These are phyloP conservation scores for Paracanthobrama guichenoti DNA, from an alignment of 2,113 vertebrate genomes.

Conservation along the genomic window DNA sequence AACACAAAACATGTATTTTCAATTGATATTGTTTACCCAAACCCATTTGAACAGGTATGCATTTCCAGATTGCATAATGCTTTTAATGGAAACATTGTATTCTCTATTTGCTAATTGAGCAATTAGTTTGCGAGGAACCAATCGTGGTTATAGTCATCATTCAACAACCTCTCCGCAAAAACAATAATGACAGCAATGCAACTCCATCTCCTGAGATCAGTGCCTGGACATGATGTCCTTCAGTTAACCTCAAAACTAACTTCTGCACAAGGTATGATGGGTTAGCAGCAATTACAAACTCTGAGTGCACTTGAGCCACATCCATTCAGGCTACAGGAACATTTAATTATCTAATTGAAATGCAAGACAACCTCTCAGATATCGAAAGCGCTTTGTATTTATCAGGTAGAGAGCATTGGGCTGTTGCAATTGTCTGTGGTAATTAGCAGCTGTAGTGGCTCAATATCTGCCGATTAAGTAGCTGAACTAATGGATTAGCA, in stretches of 20 bases:
- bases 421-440: constrained; percentile 62
- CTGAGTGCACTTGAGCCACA: constrained; percentile 53
- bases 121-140: not conserved
- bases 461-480: constrained; percentile 57
- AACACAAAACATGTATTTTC: not conserved
- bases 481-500: constrained; percentile 58
- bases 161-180: not conserved
- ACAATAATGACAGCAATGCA: not conserved
- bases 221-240: not conserved
- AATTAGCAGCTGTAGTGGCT: constrained; percentile 68
- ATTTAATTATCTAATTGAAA: constrained; percentile 73
- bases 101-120: not conserved
- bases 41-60: not conserved
- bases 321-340: constrained; percentile 53
- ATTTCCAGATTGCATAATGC: not conserved
- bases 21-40: not conserved
- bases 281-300: constrained; percentile 64
- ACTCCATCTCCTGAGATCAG: constrained; percentile 4
- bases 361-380: constrained; percentile 57
- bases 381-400: constrained; percentile 67
- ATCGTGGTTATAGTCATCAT: not conserved
- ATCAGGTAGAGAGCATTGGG: constrained; percentile 67
- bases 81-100: not conserved
- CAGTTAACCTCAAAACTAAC: not conserved
- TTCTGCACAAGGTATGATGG: not conserved